phyloP scores from a whole-genome alignment of 2,888 invertebrate genomes.

The Notodonta ziczac region DNA sequence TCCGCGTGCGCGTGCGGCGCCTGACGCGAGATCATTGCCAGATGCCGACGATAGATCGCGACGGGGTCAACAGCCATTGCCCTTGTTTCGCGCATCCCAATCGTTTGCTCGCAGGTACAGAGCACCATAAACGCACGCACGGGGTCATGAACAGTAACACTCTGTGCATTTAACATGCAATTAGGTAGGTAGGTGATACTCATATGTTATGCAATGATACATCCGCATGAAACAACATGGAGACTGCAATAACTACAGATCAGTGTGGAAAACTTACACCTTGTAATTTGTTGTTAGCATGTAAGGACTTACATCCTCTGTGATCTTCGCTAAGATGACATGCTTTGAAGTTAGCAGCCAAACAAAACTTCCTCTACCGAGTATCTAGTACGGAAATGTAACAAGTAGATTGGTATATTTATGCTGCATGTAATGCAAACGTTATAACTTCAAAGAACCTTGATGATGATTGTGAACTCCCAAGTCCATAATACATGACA shows the following conservation, averaged over 20 bases:
- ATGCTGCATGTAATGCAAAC: constrained; percentile 27
- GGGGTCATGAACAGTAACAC: constrained; percentile 64
- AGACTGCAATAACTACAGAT: constrained; percentile 14
- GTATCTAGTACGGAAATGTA: constrained; percentile 7
- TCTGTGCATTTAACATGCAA: constrained; percentile 23
- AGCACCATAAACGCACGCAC: constrained; percentile 47
- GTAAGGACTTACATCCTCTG: neutral
- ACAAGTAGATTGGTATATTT: constrained; percentile 3
- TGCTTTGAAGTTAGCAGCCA: constrained; percentile 27
- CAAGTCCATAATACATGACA: no score
- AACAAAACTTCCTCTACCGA: constrained; percentile 20
- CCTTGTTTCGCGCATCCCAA: constrained; percentile 80
- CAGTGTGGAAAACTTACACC: constrained; percentile 9
- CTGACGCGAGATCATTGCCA: constrained; percentile 78
- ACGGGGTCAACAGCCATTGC: constrained; percentile 83
- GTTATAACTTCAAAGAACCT: constrained; percentile 23
- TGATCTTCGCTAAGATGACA: constrained; percentile 11
- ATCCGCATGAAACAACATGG: constrained; percentile 9
- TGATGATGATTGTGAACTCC: neutral
- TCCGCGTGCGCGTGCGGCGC: constrained; percentile 74
- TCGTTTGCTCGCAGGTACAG: constrained; percentile 61
- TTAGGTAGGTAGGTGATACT: constrained; percentile 14
- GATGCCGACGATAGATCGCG: constrained; percentile 79
- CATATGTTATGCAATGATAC: constrained; percentile 19
- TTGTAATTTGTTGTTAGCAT: neutral